Evolutionary conservation across 2,888 invertebrate species (phyloP).

Genomic region (Oxytorus armatus): DNA sequence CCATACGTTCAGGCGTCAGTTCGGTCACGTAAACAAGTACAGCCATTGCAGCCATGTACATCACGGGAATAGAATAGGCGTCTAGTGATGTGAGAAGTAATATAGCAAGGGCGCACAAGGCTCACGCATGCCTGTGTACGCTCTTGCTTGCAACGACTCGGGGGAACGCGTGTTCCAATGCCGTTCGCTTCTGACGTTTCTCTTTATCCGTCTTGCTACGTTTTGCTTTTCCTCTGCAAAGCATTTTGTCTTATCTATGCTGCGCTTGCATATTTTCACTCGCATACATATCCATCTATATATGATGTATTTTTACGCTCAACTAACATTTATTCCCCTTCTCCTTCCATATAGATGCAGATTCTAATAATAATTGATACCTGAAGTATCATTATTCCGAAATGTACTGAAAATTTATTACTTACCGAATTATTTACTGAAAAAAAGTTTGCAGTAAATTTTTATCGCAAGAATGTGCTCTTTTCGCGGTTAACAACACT

Average conservation of each 20-base stretch:
- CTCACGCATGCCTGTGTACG: conserved; percentile 36
- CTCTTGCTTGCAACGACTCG: conserved; percentile 17
- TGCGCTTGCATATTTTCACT: not conserved
- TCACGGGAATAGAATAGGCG: conserved; percentile 52
- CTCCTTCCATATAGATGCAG: not conserved
- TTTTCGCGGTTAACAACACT: too few species aligned
- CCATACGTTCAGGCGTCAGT: conserved; percentile 49
- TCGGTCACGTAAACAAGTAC: conserved; percentile 63
- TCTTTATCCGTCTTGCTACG: conserved; percentile 18
- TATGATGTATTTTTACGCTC: not conserved
- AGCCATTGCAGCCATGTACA: conserved; percentile 57
- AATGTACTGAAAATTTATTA: not conserved
- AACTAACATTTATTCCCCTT: not conserved
- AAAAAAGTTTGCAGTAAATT: too few species aligned
- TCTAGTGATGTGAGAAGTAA: not conserved
- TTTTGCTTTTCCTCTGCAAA: conserved; percentile 13
- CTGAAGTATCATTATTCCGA: not conserved
- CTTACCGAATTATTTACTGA: not conserved
- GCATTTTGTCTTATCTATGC: conserved; percentile 28
- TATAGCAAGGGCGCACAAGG: conserved; percentile 59
- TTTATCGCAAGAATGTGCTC: too few species aligned
- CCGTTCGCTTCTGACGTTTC: conserved; percentile 63
- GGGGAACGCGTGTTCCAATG: conserved; percentile 61
- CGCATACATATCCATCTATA: conserved; percentile 5
- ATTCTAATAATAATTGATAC: not conserved